phyloP scores from a whole-genome alignment of 2,113 vertebrate species.

The Bagarius yarrelli region DNA sequence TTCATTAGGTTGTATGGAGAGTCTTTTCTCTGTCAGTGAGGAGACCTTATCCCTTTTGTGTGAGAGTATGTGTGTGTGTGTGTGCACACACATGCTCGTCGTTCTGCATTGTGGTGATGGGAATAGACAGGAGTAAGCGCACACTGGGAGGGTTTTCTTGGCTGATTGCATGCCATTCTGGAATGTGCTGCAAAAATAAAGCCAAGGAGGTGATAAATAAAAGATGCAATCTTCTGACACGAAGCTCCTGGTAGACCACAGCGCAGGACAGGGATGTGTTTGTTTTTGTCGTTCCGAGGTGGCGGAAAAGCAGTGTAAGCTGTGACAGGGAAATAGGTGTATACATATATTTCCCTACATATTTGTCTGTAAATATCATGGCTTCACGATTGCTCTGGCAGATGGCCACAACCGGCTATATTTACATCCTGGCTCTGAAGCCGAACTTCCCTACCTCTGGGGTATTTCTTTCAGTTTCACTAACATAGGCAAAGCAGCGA shows the following conservation, averaged over 20 bases:
- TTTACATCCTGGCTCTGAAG: conserved; percentile 42
- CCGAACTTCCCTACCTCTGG: neutral
- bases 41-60: conserved; percentile 46
- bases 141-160: conserved; percentile 87
- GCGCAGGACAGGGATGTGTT: conserved; percentile 47
- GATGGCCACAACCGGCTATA: conserved; percentile 34
- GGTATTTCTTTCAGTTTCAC: neutral
- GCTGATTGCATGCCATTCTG: conserved; percentile 92
- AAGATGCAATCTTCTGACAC: conserved; percentile 88
- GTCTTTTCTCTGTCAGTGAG: conserved; percentile 62
- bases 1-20: conserved; percentile 59
- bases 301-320: neutral
- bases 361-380: conserved; percentile 39
- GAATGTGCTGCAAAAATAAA: conserved; percentile 94
- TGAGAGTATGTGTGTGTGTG: conserved; percentile 9
- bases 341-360: conserved; percentile 15
- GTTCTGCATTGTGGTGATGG: conserved; percentile 83
- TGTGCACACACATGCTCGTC: conserved; percentile 62
- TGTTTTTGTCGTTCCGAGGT: conserved; percentile 34
- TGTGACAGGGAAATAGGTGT: conserved; percentile 24
- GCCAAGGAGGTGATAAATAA: conserved; percentile 93
- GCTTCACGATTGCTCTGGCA: conserved; percentile 32
- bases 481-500: conserved; percentile 19
- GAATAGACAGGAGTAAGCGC: conserved; percentile 85
- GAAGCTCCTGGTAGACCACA: conserved; percentile 67